These are phyloP conservation scores for Macrosoma leucophasiata DNA, from an alignment of 2,888 invertebrate genomes.

Conservation along the genomic window DNA sequence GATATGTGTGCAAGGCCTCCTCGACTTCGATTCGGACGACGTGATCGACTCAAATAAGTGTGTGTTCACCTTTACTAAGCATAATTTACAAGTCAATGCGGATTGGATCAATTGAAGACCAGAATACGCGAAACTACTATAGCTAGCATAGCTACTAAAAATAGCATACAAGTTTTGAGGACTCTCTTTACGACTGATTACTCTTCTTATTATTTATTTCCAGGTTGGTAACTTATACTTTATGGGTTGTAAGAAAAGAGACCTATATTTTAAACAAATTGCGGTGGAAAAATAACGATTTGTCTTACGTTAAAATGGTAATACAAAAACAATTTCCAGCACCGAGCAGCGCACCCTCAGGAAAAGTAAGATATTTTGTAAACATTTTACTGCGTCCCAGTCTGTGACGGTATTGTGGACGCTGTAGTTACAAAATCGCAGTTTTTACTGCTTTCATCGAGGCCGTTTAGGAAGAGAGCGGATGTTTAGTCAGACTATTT, in stretches of 20 bases:
- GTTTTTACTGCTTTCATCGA: slow-evolving; percentile 62
- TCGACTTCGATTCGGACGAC: too few species aligned
- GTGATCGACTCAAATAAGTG: too few species aligned
- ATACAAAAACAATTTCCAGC: slow-evolving; percentile 62
- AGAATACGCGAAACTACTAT: slow-evolving; percentile 11
- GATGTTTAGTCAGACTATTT: not conserved
- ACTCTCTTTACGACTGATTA: slow-evolving; percentile 19
- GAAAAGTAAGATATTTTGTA: slow-evolving; percentile 67
- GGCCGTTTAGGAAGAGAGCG: slow-evolving; percentile 33
- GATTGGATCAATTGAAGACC: too few species aligned
- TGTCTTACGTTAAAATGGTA: slow-evolving; percentile 35
- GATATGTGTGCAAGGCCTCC: too few species aligned
- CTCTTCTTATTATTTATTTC: slow-evolving; percentile 17
- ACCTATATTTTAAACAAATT: not conserved
- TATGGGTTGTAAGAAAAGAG: not conserved
- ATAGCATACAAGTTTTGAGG: slow-evolving; percentile 20
- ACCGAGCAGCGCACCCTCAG: slow-evolving; percentile 48
- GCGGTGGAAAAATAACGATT: slow-evolving; percentile 2
- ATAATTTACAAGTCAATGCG: too few species aligned
- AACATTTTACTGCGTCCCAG: slow-evolving; percentile 70
- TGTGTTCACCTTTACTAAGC: too few species aligned
- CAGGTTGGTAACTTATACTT: slow-evolving; percentile 12
- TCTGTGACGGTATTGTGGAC: slow-evolving; percentile 68
- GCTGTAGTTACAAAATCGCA: slow-evolving; percentile 60
- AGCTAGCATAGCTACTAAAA: slow-evolving; percentile 17